Base-by-base conservation (phyloP, 2,113 vertebrate species). In the Catagonus wagneri region DNA sequence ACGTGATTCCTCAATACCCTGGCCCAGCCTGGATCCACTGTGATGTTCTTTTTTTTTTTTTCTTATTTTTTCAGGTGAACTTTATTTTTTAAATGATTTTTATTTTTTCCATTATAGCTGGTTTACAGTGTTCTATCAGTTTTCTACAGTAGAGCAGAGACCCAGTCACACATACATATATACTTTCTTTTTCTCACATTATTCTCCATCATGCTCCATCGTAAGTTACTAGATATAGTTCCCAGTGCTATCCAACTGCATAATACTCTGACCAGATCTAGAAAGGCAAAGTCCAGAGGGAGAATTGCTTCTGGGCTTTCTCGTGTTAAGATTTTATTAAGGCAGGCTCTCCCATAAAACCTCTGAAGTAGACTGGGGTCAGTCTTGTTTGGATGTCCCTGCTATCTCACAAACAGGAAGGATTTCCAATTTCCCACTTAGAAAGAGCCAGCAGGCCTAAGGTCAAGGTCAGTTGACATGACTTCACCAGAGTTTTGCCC, bases 401-500 rank as follows among this genome's bases (percentile, higher is more conserved):
- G 60, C n/a, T 94, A 69, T 65, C 78, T 94, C 79, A 94, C 79
- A 92, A 95, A 68, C 32, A 81, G 58, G 34, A 97, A 97, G 81
- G 36, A 95, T 93, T 93, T 97, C 80, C 61, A 93, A 92, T 92
- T 81, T 85, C 76, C 52, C 71, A 79, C 60, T 83, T 86, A 83
- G 60, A 94, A 96, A 96, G 68, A 92, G n/a, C 60, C 80, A 93
- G 56, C 6, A 93, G 4, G 50, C 36, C 71, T 75, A 34, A 90
- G 93, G 87, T 97, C 96, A 96, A 96, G 95, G 96, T 97, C 92
- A 95, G 71, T 34, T 94, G 95, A 94, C 75, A 74, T 87, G 87
- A 90, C 81, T 93, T 97, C 92, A 96, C 65, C 80, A 76, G 76
- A 93, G 54, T 92, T 96, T 96, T 96, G 68, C 66, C 90, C 93